Evolutionary conservation across 2,113 vertebrate genomes (phyloP).

Genomic region (Myiozetetes cayanensis): DNA sequence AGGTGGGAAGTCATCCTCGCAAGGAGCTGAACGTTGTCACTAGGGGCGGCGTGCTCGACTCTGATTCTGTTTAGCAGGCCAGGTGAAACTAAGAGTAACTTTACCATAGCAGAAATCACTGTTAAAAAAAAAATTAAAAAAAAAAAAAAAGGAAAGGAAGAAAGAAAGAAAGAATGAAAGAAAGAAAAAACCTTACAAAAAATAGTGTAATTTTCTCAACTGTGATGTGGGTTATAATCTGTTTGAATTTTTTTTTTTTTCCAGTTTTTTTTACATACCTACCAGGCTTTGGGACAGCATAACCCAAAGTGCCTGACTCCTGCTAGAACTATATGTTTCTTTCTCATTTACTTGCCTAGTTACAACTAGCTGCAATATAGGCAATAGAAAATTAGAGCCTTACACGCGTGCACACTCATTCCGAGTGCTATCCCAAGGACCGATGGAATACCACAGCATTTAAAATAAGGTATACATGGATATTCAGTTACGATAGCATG

Average conservation of each 20-base stretch:
- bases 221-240: constrained; percentile 65
- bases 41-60: constrained; percentile 4
- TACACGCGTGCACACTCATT: constrained; percentile 3
- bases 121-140: not conserved
- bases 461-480: constrained; percentile 11
- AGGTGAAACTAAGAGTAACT: constrained; percentile 50
- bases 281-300: constrained; percentile 45
- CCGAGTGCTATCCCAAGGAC: constrained; percentile 43
- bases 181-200: no score
- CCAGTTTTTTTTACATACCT: constrained; percentile 48
- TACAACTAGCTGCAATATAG: constrained; percentile 63
- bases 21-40: not conserved
- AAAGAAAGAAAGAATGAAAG: not conserved
- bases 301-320: constrained; percentile 49
- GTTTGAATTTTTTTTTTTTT: constrained; percentile 23
- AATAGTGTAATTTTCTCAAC: constrained; percentile 40
- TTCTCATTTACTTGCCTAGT: constrained; percentile 61
- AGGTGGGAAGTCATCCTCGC: not conserved
- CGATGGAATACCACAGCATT: not conserved
- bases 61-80: constrained; percentile 48
- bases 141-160: not conserved
- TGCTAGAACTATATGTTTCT: constrained; percentile 34
- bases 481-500: constrained; percentile 30
- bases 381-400: constrained; percentile 60
- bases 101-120: constrained; percentile 58